Base-by-base conservation (phyloP, 1,140 invertebrate genomes). In the Drosophila aff. region DNA sequence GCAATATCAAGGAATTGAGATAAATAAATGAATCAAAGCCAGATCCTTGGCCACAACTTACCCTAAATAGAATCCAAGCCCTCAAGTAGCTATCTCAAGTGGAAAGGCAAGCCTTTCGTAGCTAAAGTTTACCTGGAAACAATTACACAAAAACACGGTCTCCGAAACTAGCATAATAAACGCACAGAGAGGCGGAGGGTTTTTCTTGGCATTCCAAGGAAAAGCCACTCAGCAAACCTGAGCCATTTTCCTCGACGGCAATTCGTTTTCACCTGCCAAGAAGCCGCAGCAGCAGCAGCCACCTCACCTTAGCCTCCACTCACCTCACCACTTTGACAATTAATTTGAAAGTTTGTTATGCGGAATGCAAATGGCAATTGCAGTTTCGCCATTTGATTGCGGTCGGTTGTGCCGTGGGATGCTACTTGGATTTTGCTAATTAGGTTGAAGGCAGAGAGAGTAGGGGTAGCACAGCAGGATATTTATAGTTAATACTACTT, bases 291-390 rank as follows among this genome's bases (percentile, higher is more conserved):
- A 38, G n/a, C 64, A 47, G 46, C 47, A 49, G 47, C 11, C 43
- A 46, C 18, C 43, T 21, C 9, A 26, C 46, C 23, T 49, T 44
- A 2, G 18, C 18, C 18, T n/a, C 5, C 13, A 15, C 36, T 38
- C 7, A 13, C 18, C 43, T 13, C 10, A 3, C 16, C 41, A 2
- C 52, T 38, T 57, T 57, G 53, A 57, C 63, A 71, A 57, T 71
- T 71, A 68, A 67, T 67, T 46, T 53, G 47, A 64, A 67, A 67
- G 65, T 67, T 67, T 65, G 60, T 28, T 47, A 65, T 65, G 36
- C 59, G 60, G 46, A 62, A 38, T n/a, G 59, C 44, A 36, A 36
- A 9, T 44, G 43, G 33, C 65, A 67, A 13, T 40, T 67, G 65
- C 65, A 67, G n/a, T 16, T 40, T 16, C 60, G 31, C 23, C 60